These are phyloP conservation scores for Cosmorhoe ocellata DNA, from an alignment of 2,888 invertebrate species.

Conservation along the genomic window DNA sequence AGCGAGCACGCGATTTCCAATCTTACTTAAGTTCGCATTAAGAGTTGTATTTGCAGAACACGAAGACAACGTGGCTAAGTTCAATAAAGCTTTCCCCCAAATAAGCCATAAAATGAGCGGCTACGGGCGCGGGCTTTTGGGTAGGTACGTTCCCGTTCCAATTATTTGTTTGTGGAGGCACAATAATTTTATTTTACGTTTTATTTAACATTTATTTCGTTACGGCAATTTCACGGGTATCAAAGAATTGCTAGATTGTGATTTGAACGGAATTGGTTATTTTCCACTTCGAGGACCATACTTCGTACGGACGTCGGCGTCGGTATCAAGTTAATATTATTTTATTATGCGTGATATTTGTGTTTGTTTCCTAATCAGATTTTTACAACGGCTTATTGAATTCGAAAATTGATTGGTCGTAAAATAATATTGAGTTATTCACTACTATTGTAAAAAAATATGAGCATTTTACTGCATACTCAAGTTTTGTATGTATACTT, in stretches of 20 bases:
- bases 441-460: not conserved
- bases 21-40: constrained; percentile 48
- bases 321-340: constrained; percentile 71
- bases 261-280: constrained; percentile 81
- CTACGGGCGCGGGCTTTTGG: constrained; percentile 69
- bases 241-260: constrained; percentile 81
- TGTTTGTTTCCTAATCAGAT: constrained; percentile 53
- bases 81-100: constrained; percentile 82
- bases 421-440: constrained; percentile 39
- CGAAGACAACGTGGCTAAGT: constrained; percentile 71
- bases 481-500: too few species aligned
- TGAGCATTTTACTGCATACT: too few species aligned
- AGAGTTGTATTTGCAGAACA: constrained; percentile 58
- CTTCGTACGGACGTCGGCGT: constrained; percentile 40
- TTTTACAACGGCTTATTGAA: constrained; percentile 50
- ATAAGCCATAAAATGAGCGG: constrained; percentile 81
- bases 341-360: constrained; percentile 75
- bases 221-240: constrained; percentile 82
- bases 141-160: constrained; percentile 71
- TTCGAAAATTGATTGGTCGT: constrained; percentile 46
- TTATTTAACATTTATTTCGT: constrained; percentile 83
- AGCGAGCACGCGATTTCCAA: constrained; percentile 44
- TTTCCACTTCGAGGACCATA: constrained; percentile 75
- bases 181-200: constrained; percentile 82
- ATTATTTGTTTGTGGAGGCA: constrained; percentile 82